Evolutionary conservation across 2,797 vertebrate species (phyloP).

Genomic region (Danio kyathit): DNA sequence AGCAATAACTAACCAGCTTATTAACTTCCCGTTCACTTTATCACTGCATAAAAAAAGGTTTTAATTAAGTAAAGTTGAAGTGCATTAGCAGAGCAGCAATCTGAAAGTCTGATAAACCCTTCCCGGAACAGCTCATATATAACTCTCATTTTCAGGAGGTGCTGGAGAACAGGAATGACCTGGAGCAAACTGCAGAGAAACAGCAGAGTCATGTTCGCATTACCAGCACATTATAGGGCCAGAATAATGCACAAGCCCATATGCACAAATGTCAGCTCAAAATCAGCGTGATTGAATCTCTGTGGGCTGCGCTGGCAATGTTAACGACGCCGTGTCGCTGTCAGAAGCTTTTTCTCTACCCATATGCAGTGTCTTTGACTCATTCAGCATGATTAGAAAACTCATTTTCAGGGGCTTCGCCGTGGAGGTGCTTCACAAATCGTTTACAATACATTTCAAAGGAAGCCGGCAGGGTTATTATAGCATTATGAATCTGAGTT

Average conservation of each 20-base stretch:
- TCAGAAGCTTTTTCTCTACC: background rate
- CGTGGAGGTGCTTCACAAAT: background rate
- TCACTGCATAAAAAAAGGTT: background rate
- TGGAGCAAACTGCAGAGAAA: background rate
- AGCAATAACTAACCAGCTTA: background rate
- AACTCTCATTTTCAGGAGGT: background rate
- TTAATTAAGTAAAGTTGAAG: background rate
- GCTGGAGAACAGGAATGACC: background rate
- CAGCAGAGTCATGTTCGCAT: background rate
- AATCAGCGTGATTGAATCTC: background rate
- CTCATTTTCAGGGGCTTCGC: background rate
- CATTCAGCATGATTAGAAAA: slow-evolving; percentile 3
- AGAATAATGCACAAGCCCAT: background rate
- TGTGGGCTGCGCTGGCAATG: background rate
- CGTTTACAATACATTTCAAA: background rate
- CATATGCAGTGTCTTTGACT: background rate
- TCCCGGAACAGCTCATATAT: too few relatives aligned
- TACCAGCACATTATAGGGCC: background rate
- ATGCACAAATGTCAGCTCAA: background rate
- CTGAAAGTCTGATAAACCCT: background rate
- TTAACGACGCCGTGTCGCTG: background rate
- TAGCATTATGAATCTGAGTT: slow-evolving; percentile 32
- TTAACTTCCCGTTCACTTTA: background rate
- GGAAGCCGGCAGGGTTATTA: slow-evolving; percentile 28
- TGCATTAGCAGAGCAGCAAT: background rate